phyloP scores from a whole-genome alignment of 2,888 invertebrate genomes.

The Microplitis deprimator region DNA sequence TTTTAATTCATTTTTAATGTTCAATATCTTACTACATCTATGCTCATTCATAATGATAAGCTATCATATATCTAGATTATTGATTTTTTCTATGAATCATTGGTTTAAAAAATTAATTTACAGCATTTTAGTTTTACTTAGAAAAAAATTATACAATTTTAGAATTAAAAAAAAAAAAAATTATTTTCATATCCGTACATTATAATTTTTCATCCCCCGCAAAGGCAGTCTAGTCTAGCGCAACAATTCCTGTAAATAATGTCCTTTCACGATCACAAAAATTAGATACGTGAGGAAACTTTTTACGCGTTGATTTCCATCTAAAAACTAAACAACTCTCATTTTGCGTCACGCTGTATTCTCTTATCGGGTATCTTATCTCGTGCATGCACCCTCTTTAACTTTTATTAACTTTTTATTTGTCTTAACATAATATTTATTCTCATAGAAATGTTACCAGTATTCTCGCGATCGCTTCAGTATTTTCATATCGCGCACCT shows the following conservation, averaged over 20 bases:
- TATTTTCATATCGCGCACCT: not conserved
- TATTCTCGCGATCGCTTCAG: not conserved
- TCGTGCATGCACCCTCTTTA: not conserved
- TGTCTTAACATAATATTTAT: slow-evolving; percentile 31
- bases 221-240: not conserved
- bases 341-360: slow-evolving; percentile 50
- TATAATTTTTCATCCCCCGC: not conserved
- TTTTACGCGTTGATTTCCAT: slow-evolving; percentile 53
- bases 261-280: slow-evolving; percentile 43
- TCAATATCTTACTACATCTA: too few relatives aligned
- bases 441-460: not conserved
- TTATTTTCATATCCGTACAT: too few relatives aligned
- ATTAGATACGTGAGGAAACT: slow-evolving; percentile 64
- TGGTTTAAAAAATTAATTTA: too few relatives aligned
- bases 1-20: too few relatives aligned
- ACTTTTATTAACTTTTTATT: slow-evolving; percentile 62
- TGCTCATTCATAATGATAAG: too few relatives aligned
- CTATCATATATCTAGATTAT: too few relatives aligned
- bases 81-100: too few relatives aligned
- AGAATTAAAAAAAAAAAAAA: too few relatives aligned
- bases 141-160: too few relatives aligned
- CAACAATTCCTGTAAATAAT: slow-evolving; percentile 11
- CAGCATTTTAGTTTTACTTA: too few relatives aligned
- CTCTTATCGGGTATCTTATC: slow-evolving; percentile 18
- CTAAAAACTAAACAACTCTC: slow-evolving; percentile 48